A percentile compares a stretch with the other conserved stretches of the same genome.
Evolutionary conservation across 2,888 invertebrate species (phyloP).

Genomic region (Junonia oenone): DNA sequence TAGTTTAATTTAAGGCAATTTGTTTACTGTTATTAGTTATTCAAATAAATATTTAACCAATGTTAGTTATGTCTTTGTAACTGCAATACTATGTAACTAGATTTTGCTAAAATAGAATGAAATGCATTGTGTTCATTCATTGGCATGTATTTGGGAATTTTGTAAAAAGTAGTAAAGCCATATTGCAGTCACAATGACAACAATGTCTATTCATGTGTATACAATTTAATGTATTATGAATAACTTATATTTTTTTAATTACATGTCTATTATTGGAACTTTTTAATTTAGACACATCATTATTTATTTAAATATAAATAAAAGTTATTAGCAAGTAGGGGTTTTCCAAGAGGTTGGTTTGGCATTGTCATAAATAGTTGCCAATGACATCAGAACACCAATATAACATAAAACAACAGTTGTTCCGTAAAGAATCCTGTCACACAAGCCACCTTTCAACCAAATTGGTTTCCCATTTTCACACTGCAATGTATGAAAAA

Average conservation of each 20-base stretch:
- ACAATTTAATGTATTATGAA: not conserved
- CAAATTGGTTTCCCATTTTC: constrained; percentile 51
- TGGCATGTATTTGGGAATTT: too few relatives aligned
- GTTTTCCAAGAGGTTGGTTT: constrained; percentile 42
- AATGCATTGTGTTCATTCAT: too few relatives aligned
- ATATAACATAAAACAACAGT: constrained; percentile 35
- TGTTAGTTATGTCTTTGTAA: too few relatives aligned
- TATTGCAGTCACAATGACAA: not conserved
- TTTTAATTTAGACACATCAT: not conserved
- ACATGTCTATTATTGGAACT: too few relatives aligned
- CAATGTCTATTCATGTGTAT: not conserved
- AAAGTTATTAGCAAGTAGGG: constrained; percentile 18
- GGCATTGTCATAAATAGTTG: constrained; percentile 34
- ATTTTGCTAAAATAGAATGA: too few relatives aligned
- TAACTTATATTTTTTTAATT: not conserved
- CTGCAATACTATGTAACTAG: too few relatives aligned
- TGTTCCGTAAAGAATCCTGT: constrained; percentile 42
- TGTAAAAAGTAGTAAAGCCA: too few relatives aligned
- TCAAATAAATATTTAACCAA: not conserved
- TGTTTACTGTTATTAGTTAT: not conserved
- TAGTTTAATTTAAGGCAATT: not conserved
- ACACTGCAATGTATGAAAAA: constrained; percentile 34
- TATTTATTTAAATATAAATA: not conserved
- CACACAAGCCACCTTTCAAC: constrained; percentile 49
- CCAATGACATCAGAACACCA: constrained; percentile 32